A percentile compares a stretch with the other conserved stretches of the same genome.
Evolutionary conservation across 2,888 invertebrate genomes (phyloP).

Genomic region (Luperina testacea): DNA sequence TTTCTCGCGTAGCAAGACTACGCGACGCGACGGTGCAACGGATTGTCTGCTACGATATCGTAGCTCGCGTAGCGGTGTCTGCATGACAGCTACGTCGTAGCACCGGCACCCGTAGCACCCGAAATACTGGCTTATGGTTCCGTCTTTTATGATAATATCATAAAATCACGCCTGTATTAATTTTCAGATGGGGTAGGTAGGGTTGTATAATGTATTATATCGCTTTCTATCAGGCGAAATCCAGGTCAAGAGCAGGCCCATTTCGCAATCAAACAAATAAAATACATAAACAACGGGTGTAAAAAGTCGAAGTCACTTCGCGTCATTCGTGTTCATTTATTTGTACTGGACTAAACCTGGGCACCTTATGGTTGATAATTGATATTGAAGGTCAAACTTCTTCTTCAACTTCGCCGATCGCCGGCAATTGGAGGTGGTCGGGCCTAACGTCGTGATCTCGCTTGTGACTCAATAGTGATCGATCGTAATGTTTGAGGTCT

Average conservation of each 20-base stretch:
- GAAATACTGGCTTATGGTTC: not conserved
- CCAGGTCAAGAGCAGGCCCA: not conserved
- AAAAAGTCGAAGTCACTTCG: not conserved
- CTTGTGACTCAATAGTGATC: no score
- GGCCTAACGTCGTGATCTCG: no score
- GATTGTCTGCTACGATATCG: conserved; percentile 8
- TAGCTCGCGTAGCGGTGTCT: conserved; percentile 26
- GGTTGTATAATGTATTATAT: not conserved
- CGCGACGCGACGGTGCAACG: not conserved
- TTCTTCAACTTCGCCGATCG: no score
- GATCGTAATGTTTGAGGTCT: no score
- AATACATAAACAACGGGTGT: not conserved
- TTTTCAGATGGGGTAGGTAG: not conserved
- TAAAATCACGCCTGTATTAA: not conserved
- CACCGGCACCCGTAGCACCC: conserved; percentile 2
- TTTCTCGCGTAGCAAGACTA: not conserved
- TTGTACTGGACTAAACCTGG: not conserved
- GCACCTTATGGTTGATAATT: not conserved
- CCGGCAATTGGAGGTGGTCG: no score
- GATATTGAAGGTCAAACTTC: not conserved
- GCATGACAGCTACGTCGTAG: conserved; percentile 28
- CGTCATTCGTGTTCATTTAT: not conserved
- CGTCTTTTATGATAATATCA: not conserved
- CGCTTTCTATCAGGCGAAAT: not conserved
- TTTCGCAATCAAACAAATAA: not conserved